A percentile compares a stretch with the other conserved stretches of the same genome.
phyloP scores from a whole-genome alignment of 2,888 invertebrate genomes.

The Pristionchus fissidentatus region DNA sequence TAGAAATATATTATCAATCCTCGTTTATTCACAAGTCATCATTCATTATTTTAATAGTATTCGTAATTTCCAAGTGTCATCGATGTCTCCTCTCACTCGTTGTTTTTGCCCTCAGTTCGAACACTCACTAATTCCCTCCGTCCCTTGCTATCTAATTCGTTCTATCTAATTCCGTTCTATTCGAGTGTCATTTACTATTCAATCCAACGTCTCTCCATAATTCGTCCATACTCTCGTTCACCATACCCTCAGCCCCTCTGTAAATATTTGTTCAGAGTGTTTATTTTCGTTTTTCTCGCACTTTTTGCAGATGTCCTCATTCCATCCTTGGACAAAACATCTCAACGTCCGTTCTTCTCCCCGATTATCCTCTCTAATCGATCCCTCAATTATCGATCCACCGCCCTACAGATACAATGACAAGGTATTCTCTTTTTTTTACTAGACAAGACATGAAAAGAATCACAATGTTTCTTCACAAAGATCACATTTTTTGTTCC shows the following conservation, averaged over 20 bases:
- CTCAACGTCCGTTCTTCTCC: not conserved
- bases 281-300: not conserved
- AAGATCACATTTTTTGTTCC: not conserved
- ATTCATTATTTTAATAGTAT: no score
- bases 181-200: no score
- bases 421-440: constrained; percentile 12
- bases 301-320: constrained; percentile 7
- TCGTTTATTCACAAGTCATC: constrained; percentile 12
- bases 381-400: not conserved
- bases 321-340: constrained; percentile 25
- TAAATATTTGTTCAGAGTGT: no score
- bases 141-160: constrained; percentile 5
- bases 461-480: not conserved
- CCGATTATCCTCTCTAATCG: not conserved
- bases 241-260: no score
- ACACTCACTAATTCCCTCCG: not conserved
- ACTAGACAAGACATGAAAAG: not conserved
- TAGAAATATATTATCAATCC: no score
- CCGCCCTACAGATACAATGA: constrained; percentile 35
- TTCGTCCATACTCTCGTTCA: no score
- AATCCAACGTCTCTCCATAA: no score
- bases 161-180: constrained; percentile 25
- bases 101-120: not conserved
- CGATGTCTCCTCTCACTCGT: no score
- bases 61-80: no score